Conservation (phyloP, 2,888 invertebrate genomes). For the Drosophila setosimentum region DNA sequence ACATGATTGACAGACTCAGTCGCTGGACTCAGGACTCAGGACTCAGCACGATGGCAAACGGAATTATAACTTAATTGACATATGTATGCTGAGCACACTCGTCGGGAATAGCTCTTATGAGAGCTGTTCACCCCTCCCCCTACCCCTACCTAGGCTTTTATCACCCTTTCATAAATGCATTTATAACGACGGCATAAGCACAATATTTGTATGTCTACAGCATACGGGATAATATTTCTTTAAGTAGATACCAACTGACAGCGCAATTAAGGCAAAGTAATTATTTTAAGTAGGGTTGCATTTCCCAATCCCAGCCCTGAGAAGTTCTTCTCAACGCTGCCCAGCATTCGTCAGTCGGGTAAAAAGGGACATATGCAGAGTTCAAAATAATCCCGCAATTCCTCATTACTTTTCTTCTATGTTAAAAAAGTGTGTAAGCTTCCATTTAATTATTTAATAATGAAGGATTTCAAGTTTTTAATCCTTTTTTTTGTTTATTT, state of each 20-base stretch:
- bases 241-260: conserved; percentile 81
- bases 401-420: conserved; percentile 3
- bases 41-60: conserved; percentile 72
- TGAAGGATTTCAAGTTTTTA: not conserved
- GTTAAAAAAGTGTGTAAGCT: not conserved
- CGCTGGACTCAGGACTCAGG: conserved; percentile 40
- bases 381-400: not conserved
- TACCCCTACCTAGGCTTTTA: conserved; percentile 11
- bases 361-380: not conserved
- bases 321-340: conserved; percentile 29
- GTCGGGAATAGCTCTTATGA: conserved; percentile 53
- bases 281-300: conserved; percentile 81
- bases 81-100: conserved; percentile 67
- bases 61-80: conserved; percentile 82
- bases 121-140: conserved; percentile 1
- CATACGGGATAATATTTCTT: conserved; percentile 76
- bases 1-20: conserved; percentile 74
- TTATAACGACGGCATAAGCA: conserved; percentile 44
- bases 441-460: not conserved
- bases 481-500: not conserved
- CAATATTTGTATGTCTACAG: conserved; percentile 65
- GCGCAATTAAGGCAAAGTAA: conserved; percentile 81
- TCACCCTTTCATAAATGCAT: conserved; percentile 56
- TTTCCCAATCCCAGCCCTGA: conserved; percentile 63
- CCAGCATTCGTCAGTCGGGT: conserved; percentile 15